phyloP scores from a whole-genome alignment of 2,888 invertebrate species.

The Zaprionus obscuricornis region DNA sequence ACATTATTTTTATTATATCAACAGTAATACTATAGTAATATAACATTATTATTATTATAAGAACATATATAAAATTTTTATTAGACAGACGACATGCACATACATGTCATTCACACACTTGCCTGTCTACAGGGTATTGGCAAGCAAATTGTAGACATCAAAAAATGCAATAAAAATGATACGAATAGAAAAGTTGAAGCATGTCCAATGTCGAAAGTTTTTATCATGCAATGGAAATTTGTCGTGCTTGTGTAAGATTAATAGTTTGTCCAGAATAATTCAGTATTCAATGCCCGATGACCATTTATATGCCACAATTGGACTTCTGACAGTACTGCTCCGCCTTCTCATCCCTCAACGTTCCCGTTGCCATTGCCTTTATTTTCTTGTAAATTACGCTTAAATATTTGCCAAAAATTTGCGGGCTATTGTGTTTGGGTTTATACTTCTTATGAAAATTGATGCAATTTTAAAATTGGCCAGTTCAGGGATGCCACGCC shows the following conservation, averaged over 20 bases:
- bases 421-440: slow-evolving; percentile 56
- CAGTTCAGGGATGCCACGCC: slow-evolving; percentile 3
- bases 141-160: slow-evolving; percentile 10
- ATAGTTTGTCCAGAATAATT: no score
- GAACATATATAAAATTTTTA: no score
- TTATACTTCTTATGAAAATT: slow-evolving; percentile 39
- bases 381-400: slow-evolving; percentile 57
- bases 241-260: slow-evolving; percentile 57
- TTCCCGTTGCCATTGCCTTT: no score
- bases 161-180: slow-evolving; percentile 66
- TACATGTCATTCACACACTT: no score
- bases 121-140: neutral
- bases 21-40: no score
- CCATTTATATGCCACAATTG: slow-evolving; percentile 61
- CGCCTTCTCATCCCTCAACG: neutral
- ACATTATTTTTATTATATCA: no score
- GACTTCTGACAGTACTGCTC: slow-evolving; percentile 4
- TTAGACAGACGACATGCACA: no score
- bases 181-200: slow-evolving; percentile 24
- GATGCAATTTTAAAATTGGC: slow-evolving; percentile 65
- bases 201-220: slow-evolving; percentile 46
- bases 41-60: no score
- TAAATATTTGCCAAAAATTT: slow-evolving; percentile 66
- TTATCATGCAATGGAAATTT: slow-evolving; percentile 43
- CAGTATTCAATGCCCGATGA: slow-evolving; percentile 34